Percentiles rank a stretch among this genome's conserved stretches.
Conservation (phyloP, 2,888 invertebrate genomes). For the Cryptocephalus primarius region DNA sequence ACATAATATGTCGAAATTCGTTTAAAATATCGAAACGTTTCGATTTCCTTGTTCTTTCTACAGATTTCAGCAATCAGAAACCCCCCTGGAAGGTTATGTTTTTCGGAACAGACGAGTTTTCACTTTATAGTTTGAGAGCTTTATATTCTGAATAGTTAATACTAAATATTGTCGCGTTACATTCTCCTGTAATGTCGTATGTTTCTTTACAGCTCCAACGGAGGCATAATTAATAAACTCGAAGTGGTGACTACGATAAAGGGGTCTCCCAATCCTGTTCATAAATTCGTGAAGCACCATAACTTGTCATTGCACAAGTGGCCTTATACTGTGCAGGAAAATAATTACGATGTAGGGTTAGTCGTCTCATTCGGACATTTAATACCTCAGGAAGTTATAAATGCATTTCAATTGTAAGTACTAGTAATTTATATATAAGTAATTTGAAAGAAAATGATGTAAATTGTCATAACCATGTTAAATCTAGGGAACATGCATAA, state of each 20-base stretch:
- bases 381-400: constrained; percentile 65
- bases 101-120: constrained; percentile 79
- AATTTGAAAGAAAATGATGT: no score
- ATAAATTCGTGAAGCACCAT: constrained; percentile 53
- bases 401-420: constrained; percentile 71
- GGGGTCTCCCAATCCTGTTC: constrained; percentile 51
- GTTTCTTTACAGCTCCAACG: constrained; percentile 15
- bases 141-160: constrained; percentile 58
- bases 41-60: no score
- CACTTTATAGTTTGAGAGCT: constrained; percentile 59
- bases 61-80: constrained; percentile 3
- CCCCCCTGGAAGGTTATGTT: constrained; percentile 56
- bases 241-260: constrained; percentile 63
- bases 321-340: constrained; percentile 27
- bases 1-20: no score
- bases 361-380: constrained; percentile 91
- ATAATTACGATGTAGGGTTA: constrained; percentile 70
- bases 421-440: neutral
- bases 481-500: no score
- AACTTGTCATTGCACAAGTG: constrained; percentile 45
- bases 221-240: constrained; percentile 42
- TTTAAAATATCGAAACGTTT: no score
- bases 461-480: no score
- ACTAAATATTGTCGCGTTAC: neutral
- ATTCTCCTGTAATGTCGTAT: neutral